phyloP scores from a whole-genome alignment of 1,140 invertebrate genomes.

The Schlechtendalia chinensis region DNA sequence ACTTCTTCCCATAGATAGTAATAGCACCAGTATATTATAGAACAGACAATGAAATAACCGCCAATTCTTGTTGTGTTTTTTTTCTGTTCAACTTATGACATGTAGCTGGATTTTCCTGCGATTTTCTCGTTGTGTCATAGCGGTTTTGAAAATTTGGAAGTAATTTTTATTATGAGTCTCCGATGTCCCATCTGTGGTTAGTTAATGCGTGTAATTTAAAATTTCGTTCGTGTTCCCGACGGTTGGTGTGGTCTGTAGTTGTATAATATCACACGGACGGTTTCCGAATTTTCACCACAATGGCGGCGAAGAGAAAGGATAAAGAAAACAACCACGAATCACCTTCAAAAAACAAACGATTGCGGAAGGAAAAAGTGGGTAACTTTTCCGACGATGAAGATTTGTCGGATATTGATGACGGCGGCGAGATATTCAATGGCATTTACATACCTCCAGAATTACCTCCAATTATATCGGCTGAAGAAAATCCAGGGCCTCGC shows the following conservation, averaged over 20 bases:
- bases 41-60: constrained; percentile 10
- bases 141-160: no score
- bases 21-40: neutral
- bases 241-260: no score
- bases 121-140: no score
- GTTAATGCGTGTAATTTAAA: neutral
- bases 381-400: constrained; percentile 56
- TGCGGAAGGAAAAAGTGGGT: constrained; percentile 51
- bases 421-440: constrained; percentile 64
- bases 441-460: constrained; percentile 86
- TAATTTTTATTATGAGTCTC: no score
- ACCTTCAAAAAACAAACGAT: neutral
- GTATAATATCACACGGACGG: no score
- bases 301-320: constrained; percentile 25
- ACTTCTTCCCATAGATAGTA: no score
- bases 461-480: constrained; percentile 64
- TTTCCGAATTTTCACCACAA: neutral
- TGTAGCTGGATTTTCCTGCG: no score
- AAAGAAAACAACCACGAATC: neutral
- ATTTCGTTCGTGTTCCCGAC: neutral
- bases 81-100: no score
- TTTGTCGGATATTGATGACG: constrained; percentile 63
- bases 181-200: no score
- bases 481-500: constrained; percentile 70
- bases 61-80: no score